These are phyloP conservation scores for Echinops telfairi DNA, from an alignment of 2,113 vertebrate species.

Conservation along the genomic window DNA sequence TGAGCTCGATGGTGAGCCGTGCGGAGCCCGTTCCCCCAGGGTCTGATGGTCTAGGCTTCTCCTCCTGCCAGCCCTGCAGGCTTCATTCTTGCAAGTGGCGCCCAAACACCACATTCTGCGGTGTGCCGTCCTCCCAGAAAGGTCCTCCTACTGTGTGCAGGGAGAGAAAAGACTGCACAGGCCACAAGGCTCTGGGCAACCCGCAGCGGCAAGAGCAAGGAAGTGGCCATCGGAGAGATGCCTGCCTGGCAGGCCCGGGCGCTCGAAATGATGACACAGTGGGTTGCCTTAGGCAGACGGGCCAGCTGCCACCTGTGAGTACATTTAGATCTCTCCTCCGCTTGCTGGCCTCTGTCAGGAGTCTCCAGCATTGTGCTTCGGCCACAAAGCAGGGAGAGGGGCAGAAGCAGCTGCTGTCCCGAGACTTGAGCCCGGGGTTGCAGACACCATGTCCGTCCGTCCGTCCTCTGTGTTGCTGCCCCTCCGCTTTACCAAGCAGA, in stretches of 20 bases:
- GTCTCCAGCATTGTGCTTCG: not conserved
- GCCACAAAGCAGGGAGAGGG: not conserved
- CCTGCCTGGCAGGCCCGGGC: not conserved
- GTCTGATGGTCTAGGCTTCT: accelerated
- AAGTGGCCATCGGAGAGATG: not conserved
- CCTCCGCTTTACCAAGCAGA: not conserved
- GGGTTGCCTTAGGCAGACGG: slow-evolving; percentile 39
- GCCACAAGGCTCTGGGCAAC: not conserved
- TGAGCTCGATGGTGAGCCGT: accelerated
- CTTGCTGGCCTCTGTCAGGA: not conserved
- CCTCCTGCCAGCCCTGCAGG: not conserved
- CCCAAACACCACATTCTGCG: not conserved
- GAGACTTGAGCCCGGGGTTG: no score
- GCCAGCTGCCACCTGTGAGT: not conserved
- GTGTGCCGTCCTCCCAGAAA: accelerated
- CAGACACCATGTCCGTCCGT: no score
- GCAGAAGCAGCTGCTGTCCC: accelerated
- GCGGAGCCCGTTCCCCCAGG: accelerated
- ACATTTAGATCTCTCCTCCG: not conserved
- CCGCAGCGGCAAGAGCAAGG: accelerated
- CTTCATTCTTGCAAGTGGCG: not conserved
- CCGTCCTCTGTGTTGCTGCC: no score
- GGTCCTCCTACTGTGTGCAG: no score
- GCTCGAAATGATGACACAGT: slow-evolving; percentile 50
- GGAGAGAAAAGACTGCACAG: not conserved